A percentile compares a stretch with the other conserved stretches of the same genome.
phyloP scores from a whole-genome alignment of 1,140 invertebrate genomes.

The Scylla paramamosain region DNA sequence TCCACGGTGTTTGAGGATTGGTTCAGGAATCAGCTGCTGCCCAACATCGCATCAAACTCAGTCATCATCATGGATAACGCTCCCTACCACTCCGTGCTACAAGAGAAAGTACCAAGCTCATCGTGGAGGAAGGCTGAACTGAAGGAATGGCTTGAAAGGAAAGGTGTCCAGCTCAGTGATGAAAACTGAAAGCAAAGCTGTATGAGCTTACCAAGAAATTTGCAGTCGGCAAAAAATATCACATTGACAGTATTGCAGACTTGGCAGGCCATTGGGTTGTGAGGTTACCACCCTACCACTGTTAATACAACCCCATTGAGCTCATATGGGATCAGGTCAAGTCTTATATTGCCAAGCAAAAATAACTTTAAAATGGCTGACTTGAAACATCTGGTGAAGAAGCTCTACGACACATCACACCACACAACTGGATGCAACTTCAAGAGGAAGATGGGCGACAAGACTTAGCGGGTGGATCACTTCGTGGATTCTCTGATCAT shows the following conservation, averaged over 20 bases:
- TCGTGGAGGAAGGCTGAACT: slow-evolving; percentile 15
- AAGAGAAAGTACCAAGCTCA: neutral
- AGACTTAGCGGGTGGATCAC: neutral
- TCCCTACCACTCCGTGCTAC: neutral
- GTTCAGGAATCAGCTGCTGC: slow-evolving; percentile 21
- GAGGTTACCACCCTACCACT: too few species aligned
- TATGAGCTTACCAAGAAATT: neutral
- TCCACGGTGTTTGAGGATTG: neutral
- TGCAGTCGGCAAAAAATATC: neutral
- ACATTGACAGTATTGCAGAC: slow-evolving; percentile 3
- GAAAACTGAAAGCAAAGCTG: neutral
- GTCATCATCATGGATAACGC: slow-evolving; percentile 56
- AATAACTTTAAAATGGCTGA: too few species aligned
- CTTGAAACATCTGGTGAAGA: neutral
- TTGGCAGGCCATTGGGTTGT: neutral
- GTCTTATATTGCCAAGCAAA: too few species aligned
- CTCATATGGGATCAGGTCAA: too few species aligned
- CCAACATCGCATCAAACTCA: neutral
- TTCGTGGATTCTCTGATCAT: neutral
- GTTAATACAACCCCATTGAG: too few species aligned
- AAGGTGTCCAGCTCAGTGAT: neutral
- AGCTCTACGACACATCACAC: neutral
- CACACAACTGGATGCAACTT: slow-evolving; percentile 38
- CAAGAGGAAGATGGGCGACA: neutral
- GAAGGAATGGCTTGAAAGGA: slow-evolving; percentile 7